Conservation (phyloP, 2,113 vertebrate genomes). For the Daubentonia madagascariensis region DNA sequence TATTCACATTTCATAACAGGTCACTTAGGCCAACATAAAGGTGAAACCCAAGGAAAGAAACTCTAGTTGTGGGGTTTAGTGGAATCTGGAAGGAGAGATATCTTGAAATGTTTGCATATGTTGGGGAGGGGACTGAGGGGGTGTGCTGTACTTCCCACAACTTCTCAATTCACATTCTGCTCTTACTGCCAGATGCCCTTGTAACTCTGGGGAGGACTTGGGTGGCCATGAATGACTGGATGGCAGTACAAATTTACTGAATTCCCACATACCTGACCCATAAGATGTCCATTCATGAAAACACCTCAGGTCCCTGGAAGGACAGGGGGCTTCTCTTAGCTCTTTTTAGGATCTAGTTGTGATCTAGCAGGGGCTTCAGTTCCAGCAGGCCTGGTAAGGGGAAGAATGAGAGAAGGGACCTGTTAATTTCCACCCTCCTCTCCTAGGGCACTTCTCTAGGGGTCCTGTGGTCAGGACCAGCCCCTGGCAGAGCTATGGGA, state of each 20-base stretch:
- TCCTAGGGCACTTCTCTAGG: not conserved
- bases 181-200: not conserved
- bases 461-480: not conserved
- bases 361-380: not conserved
- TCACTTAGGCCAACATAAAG: not conserved
- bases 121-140: not conserved
- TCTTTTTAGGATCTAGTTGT: not conserved
- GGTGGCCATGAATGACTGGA: not conserved
- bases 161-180: not conserved
- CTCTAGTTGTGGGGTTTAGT: not conserved
- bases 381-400: not conserved
- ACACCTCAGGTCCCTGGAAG: not conserved
- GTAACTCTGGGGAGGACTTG: not conserved
- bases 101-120: not conserved
- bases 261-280: not conserved
- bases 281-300: not conserved
- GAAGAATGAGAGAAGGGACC: not conserved
- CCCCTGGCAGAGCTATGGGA: not conserved
- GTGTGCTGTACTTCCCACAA: not conserved
- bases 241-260: not conserved
- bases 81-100: not conserved
- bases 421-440: not conserved
- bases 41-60: not conserved
- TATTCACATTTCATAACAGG: not conserved
- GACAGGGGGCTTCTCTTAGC: not conserved